These are phyloP conservation scores for Epinephelus moara DNA, from an alignment of 2,113 vertebrate genomes.

Conservation along the genomic window DNA sequence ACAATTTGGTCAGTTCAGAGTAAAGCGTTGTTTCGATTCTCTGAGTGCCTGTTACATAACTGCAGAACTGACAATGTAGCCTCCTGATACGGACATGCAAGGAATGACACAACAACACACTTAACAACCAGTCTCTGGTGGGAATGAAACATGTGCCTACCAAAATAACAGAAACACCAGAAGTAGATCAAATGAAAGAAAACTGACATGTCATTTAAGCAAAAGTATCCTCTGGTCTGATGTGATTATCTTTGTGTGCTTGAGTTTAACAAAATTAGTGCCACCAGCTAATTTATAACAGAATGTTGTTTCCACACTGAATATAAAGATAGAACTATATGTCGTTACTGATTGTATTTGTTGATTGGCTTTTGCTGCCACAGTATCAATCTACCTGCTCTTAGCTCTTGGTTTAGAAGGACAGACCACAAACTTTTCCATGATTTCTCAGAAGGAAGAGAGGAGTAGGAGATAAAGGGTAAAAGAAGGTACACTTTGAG, in stretches of 20 bases:
- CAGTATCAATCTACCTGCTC: background rate
- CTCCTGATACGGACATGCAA: background rate
- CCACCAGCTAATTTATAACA: background rate
- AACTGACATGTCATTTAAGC: background rate
- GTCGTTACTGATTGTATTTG: background rate
- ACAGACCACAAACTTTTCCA: background rate
- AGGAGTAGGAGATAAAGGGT: background rate
- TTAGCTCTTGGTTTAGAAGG: background rate
- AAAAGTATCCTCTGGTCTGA: background rate
- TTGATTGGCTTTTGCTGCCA: background rate
- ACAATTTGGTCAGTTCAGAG: no score
- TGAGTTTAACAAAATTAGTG: background rate
- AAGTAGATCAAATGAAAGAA: background rate
- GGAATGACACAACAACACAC: background rate
- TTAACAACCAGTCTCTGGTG: background rate
- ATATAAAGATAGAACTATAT: background rate
- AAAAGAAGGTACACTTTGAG: background rate
- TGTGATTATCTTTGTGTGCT: background rate
- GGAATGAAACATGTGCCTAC: background rate
- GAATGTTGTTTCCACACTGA: background rate
- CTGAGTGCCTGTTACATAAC: no score
- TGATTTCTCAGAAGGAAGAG: background rate
- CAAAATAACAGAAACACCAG: background rate
- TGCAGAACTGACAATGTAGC: no score
- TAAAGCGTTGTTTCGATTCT: no score